Evolutionary conservation across 2,797 vertebrate species (phyloP).

Genomic region (Myotis planiceps): DNA sequence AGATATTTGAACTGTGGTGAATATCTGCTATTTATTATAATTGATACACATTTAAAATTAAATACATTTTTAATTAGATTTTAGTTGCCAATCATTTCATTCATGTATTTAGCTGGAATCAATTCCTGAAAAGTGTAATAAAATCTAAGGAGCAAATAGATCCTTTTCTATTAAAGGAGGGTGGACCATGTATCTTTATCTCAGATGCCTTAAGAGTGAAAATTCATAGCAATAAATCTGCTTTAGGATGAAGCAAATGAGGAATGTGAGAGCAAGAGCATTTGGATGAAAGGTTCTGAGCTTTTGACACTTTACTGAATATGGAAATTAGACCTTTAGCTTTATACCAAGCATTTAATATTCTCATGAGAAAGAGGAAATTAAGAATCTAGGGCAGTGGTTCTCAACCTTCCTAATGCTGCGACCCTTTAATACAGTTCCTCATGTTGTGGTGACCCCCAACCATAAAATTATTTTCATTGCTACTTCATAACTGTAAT

Average conservation of each 20-base stretch:
- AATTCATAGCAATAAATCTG: not conserved
- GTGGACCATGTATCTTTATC: not conserved
- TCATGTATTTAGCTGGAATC: conserved; percentile 63
- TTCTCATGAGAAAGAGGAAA: conserved; percentile 27
- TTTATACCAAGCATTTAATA: conserved; percentile 14
- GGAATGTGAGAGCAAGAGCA: not conserved
- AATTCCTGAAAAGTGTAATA: conserved; percentile 42
- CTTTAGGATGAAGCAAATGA: not conserved
- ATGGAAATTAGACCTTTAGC: conserved; percentile 55
- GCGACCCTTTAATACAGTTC: too few species aligned
- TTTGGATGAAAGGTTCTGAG: not conserved
- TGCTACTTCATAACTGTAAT: too few species aligned
- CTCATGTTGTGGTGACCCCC: too few species aligned
- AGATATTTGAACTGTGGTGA: conserved; percentile 29
- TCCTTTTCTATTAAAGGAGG: conserved; percentile 30
- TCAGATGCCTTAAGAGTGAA: not conserved
- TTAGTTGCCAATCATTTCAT: conserved; percentile 54
- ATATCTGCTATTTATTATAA: conserved; percentile 56
- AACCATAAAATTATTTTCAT: too few species aligned
- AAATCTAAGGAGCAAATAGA: not conserved
- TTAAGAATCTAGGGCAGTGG: not conserved
- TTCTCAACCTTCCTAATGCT: not conserved
- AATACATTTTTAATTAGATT: conserved; percentile 60
- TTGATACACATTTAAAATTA: conserved; percentile 47
- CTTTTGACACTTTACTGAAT: conserved; percentile 14